Evolutionary conservation across 2,888 invertebrate species (phyloP).

Genomic region (Cyclophora albipunctata): DNA sequence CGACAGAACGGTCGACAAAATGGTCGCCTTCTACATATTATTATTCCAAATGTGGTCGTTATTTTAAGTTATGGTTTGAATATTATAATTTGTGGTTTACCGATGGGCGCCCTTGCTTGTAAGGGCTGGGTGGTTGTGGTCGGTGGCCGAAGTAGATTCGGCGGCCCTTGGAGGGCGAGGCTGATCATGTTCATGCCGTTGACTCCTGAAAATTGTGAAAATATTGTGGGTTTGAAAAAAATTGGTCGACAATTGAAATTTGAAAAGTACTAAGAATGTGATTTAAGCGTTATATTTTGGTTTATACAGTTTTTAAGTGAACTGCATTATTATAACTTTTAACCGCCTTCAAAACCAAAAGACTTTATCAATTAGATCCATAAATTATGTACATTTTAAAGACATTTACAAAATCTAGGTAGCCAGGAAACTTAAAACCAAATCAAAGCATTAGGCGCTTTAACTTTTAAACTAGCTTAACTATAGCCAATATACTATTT

Average conservation of each 20-base stretch:
- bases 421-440: not conserved
- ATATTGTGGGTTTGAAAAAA: not conserved
- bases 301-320: too few relatives aligned
- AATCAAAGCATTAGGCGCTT: not conserved
- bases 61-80: slow-evolving; percentile 19
- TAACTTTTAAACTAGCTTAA: not conserved
- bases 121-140: slow-evolving; percentile 46
- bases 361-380: too few relatives aligned
- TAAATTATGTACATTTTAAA: too few relatives aligned
- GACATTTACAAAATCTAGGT: too few relatives aligned
- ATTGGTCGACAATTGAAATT: slow-evolving; percentile 15
- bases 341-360: too few relatives aligned
- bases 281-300: too few relatives aligned
- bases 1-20: too few relatives aligned
- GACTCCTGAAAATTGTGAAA: slow-evolving; percentile 66
- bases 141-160: slow-evolving; percentile 56
- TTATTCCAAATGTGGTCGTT: too few relatives aligned
- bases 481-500: not conserved
- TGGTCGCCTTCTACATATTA: too few relatives aligned
- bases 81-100: slow-evolving; percentile 43
- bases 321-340: too few relatives aligned
- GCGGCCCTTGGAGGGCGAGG: slow-evolving; percentile 62
- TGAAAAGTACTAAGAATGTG: not conserved
- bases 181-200: slow-evolving; percentile 84
- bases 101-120: slow-evolving; percentile 66